These are phyloP conservation scores for Zaprionus camerounensis DNA, from an alignment of 1,140 invertebrate genomes.

Conservation along the genomic window DNA sequence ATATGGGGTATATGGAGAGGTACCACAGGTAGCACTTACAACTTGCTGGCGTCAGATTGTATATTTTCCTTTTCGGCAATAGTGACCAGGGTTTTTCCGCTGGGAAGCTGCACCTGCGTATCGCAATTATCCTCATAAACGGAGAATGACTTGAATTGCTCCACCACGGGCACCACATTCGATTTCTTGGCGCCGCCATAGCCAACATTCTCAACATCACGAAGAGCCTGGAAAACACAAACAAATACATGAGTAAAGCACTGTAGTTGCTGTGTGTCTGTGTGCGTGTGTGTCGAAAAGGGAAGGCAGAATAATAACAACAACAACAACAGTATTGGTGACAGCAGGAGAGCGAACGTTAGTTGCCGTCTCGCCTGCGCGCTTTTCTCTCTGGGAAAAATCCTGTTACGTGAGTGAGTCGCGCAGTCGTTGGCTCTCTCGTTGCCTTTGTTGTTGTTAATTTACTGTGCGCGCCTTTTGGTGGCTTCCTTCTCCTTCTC, in stretches of 20 bases:
- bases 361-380: conserved; percentile 22
- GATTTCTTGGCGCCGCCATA: conserved; percentile 65
- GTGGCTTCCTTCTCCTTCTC: conserved; percentile 53
- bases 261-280: conserved; percentile 10
- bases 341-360: conserved; percentile 29
- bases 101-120: conserved; percentile 33
- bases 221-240: conserved; percentile 54
- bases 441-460: conserved; percentile 37
- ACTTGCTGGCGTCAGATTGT: conserved; percentile 22
- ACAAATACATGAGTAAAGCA: conserved; percentile 14
- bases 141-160: conserved; percentile 89
- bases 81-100: conserved; percentile 20
- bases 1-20: neutral
- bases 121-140: conserved; percentile 88
- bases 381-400: conserved; percentile 45
- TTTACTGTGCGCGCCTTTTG: conserved; percentile 62
- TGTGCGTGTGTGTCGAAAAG: conserved; percentile 22
- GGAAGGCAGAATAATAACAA: conserved; percentile 4
- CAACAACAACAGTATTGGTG: conserved; percentile 4
- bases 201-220: conserved; percentile 61
- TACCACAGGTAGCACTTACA: conserved; percentile 37
- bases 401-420: conserved; percentile 58
- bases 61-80: conserved; percentile 68
- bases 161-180: conserved; percentile 84
- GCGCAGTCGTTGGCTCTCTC: conserved; percentile 27